Percentiles rank a stretch among this genome's conserved stretches.
Conservation (phyloP, 2,797 vertebrate genomes). For the Melanotaenia pygmaea region DNA sequence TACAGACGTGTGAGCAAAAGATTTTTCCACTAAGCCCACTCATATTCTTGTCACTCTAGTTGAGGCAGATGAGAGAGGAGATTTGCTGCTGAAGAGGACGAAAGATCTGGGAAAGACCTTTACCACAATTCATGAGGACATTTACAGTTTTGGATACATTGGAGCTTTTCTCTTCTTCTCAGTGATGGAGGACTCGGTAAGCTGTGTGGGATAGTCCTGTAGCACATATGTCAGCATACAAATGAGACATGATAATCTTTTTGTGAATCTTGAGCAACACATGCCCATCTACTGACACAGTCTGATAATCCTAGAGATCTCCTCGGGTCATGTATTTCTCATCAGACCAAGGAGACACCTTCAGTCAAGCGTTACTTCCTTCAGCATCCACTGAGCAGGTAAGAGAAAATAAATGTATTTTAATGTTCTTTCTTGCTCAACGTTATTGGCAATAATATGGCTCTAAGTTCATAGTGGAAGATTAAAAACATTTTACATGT, state of each 20-base stretch:
- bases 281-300: background rate
- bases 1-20: no score
- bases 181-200: slow-evolving; percentile 82
- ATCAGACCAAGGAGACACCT: slow-evolving; percentile 82
- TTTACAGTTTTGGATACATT: slow-evolving; percentile 86
- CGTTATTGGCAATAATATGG: background rate
- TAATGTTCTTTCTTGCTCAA: background rate
- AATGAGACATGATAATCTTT: background rate
- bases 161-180: slow-evolving; percentile 86
- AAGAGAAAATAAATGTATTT: slow-evolving; percentile 5
- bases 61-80: slow-evolving; percentile 78
- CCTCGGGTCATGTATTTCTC: slow-evolving; percentile 86
- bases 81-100: slow-evolving; percentile 80
- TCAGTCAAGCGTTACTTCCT: slow-evolving; percentile 83
- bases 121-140: slow-evolving; percentile 78
- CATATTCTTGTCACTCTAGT: slow-evolving; percentile 53
- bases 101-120: slow-evolving; percentile 82
- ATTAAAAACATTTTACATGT: no score
- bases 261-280: background rate
- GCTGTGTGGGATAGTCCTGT: background rate
- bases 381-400: slow-evolving; percentile 86
- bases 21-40: background rate
- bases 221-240: background rate
- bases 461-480: background rate
- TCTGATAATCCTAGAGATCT: slow-evolving; percentile 69